A percentile compares a stretch with the other conserved stretches of the same genome.
Evolutionary conservation across 37 sponge, comb jelly and placozoan species (phyloP).

Genomic region (Diacarnus erythraeanus): DNA sequence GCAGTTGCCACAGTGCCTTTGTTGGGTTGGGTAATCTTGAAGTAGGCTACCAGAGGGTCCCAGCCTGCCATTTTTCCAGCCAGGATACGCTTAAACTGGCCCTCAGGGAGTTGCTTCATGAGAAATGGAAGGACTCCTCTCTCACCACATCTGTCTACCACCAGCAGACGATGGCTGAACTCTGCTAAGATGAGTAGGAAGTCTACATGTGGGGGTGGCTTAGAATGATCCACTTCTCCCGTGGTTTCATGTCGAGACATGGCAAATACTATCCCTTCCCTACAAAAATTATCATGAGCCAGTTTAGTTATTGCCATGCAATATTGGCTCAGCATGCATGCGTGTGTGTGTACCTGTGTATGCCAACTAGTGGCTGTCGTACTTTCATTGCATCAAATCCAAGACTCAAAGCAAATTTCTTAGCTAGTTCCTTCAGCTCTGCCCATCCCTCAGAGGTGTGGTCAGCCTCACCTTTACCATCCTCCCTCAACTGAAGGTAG

Average conservation of each 20-base stretch:
- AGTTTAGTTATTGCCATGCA: too few relatives aligned
- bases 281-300: not conserved
- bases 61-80: conserved; percentile 11
- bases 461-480: conserved; percentile 28
- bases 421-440: conserved; percentile 49
- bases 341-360: conserved; percentile 70
- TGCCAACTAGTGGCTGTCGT: conserved; percentile 73
- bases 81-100: not conserved
- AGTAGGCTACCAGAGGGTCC: conserved; percentile 12
- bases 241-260: conserved; percentile 2
- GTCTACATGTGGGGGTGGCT: conserved; percentile 60
- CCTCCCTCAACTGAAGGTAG: conserved; percentile 31
- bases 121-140: conserved; percentile 65
- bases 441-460: conserved; percentile 46
- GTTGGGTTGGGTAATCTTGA: conserved; percentile 5
- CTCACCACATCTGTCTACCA: conserved; percentile 78
- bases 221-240: not conserved
- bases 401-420: conserved; percentile 61
- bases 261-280: conserved; percentile 77
- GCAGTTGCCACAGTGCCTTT: not conserved
- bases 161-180: conserved; percentile 84
- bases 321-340: too few relatives aligned
- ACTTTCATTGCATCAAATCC: conserved; percentile 73
- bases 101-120: conserved; percentile 13
- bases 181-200: conserved; percentile 87